phyloP scores from a whole-genome alignment of 2,888 invertebrate genomes.

The Strigamia transsilvanica region DNA sequence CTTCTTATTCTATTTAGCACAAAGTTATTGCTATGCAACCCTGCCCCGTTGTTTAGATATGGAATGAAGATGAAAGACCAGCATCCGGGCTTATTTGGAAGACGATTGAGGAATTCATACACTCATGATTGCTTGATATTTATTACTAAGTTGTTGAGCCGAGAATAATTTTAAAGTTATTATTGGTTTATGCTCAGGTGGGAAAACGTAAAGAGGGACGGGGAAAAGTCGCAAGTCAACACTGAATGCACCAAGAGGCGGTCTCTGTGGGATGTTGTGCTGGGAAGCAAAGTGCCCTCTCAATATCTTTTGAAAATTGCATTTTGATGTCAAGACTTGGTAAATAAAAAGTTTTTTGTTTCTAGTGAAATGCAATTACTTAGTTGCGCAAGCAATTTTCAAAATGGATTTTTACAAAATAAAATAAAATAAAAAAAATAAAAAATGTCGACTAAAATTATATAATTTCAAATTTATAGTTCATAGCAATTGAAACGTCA shows the following conservation, averaged over 20 bases:
- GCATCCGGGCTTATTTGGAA: neutral
- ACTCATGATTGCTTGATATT: neutral
- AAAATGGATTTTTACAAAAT: neutral
- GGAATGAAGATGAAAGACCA: slow-evolving; percentile 12
- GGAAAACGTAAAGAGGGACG: neutral
- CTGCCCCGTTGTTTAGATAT: slow-evolving; percentile 13
- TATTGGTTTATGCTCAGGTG: slow-evolving; percentile 10
- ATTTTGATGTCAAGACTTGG: slow-evolving; percentile 36
- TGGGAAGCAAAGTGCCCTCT: slow-evolving; percentile 19
- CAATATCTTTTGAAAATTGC: slow-evolving; percentile 16
- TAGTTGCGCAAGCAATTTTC: neutral
- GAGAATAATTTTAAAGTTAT: neutral
- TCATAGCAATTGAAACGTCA: neutral
- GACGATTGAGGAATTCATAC: neutral
- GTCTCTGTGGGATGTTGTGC: slow-evolving; percentile 6
- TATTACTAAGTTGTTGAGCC: neutral
- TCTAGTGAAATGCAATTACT: slow-evolving; percentile 12
- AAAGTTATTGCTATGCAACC: slow-evolving; percentile 31
- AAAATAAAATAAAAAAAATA: neutral
- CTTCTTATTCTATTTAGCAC: slow-evolving; percentile 48
- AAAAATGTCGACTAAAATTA: neutral
- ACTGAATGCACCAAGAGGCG: neutral
- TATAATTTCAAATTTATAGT: neutral
- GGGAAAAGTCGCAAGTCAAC: neutral
- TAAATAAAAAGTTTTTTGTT: slow-evolving; percentile 18